These are phyloP conservation scores for Lethenteron camtschaticum DNA, from an alignment of 2,113 vertebrate genomes.

Conservation along the genomic window DNA sequence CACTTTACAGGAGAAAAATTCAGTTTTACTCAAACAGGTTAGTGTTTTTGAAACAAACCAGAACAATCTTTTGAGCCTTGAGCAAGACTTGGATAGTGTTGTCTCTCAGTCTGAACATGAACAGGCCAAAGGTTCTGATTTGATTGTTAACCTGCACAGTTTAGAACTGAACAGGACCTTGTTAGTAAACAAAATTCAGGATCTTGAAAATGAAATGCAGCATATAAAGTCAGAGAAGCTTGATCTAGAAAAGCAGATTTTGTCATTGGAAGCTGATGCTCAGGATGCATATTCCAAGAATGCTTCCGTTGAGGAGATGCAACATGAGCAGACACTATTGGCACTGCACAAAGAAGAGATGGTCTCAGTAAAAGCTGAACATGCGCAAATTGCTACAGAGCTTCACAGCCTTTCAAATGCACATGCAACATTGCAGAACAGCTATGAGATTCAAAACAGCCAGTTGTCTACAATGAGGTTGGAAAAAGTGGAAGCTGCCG, in stretches of 20 bases:
- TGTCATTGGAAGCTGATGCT: slow-evolving; percentile 27
- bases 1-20: slow-evolving; percentile 21
- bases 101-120: slow-evolving; percentile 21
- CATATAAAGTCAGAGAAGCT: slow-evolving; percentile 29
- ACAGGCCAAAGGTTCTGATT: slow-evolving; percentile 17
- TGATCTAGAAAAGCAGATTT: slow-evolving; percentile 24
- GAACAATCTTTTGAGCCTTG: slow-evolving; percentile 14
- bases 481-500: slow-evolving; percentile 19
- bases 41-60: slow-evolving; percentile 17
- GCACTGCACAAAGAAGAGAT: slow-evolving; percentile 33
- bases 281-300: slow-evolving; percentile 29
- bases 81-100: slow-evolving; percentile 21
- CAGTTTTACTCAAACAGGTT: slow-evolving; percentile 17
- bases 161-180: slow-evolving; percentile 21
- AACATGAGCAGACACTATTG: slow-evolving; percentile 22
- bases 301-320: slow-evolving; percentile 21
- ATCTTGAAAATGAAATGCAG: slow-evolving; percentile 27
- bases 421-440: slow-evolving; percentile 25
- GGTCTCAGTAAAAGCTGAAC: slow-evolving; percentile 22
- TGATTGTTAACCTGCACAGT: slow-evolving; percentile 19
- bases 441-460: slow-evolving; percentile 25
- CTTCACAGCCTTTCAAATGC: slow-evolving; percentile 29
- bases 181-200: slow-evolving; percentile 31
- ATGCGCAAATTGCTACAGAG: slow-evolving; percentile 25
- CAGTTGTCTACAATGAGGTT: slow-evolving; percentile 28